Evolutionary conservation across 2,888 invertebrate species (phyloP).

Genomic region (Gastrophysa polygoni): DNA sequence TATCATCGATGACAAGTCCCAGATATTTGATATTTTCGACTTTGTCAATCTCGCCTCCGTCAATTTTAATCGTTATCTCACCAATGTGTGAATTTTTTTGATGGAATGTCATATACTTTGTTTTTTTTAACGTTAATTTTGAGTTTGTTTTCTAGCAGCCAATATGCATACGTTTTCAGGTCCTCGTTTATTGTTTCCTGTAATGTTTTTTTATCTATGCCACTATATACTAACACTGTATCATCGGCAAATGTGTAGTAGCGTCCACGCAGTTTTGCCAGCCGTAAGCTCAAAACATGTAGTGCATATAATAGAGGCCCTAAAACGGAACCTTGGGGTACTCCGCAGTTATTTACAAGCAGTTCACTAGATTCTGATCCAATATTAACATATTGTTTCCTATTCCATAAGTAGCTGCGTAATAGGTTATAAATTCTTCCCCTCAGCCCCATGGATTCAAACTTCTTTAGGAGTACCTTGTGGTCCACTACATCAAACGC

Average conservation of each 20-base stretch:
- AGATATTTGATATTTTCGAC: background rate
- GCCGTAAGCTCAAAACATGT: background rate
- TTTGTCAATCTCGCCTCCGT: background rate
- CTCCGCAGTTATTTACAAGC: too few species aligned
- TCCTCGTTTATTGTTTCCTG: background rate
- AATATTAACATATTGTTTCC: too few species aligned
- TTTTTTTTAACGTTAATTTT: background rate
- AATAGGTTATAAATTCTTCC: background rate
- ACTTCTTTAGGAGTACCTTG: background rate
- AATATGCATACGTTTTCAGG: background rate
- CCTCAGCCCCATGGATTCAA: background rate
- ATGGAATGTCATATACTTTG: background rate
- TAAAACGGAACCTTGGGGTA: background rate
- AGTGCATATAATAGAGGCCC: background rate
- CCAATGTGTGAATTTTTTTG: background rate
- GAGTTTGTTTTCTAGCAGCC: background rate
- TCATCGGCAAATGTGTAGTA: background rate
- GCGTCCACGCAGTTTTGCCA: background rate
- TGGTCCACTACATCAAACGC: background rate
- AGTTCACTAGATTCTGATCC: too few species aligned
- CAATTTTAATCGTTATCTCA: background rate
- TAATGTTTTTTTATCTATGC: background rate
- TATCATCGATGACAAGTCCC: background rate
- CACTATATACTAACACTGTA: conserved; percentile 1
- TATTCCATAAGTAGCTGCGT: background rate